phyloP scores from a whole-genome alignment of 2,113 vertebrate species.

The Uropsilus gracilis region DNA sequence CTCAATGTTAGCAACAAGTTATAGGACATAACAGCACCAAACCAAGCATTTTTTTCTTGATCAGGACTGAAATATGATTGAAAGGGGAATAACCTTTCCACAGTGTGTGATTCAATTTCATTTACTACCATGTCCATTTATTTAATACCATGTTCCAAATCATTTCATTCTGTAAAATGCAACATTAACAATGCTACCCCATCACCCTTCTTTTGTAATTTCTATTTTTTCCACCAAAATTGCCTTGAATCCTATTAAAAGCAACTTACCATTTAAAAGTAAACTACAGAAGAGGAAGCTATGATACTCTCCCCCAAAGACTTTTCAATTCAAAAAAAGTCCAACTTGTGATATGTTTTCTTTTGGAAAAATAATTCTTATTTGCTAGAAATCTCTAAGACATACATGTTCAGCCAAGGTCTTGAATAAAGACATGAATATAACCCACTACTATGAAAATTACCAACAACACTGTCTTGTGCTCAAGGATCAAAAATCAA shows the following conservation, averaged over 20 bases:
- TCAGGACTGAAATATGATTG: background rate
- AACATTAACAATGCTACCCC: background rate
- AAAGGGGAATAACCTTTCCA: background rate
- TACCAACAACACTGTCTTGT: background rate
- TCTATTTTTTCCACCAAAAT: slow-evolving; percentile 11
- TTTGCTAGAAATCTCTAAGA: background rate
- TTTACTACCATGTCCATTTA: background rate
- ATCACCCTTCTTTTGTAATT: background rate
- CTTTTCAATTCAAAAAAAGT: slow-evolving; percentile 29
- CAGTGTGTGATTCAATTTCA: background rate
- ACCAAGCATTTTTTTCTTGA: background rate
- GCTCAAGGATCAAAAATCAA: background rate
- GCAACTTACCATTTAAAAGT: background rate
- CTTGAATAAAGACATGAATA: background rate
- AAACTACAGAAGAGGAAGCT: background rate
- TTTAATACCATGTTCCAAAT: background rate
- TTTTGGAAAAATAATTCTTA: background rate
- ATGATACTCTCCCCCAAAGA: background rate
- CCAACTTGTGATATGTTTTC: background rate
- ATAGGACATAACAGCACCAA: background rate
- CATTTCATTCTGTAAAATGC: background rate
- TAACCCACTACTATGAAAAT: background rate
- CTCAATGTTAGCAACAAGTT: background rate
- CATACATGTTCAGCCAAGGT: background rate
- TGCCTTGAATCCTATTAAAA: background rate